Evolutionary conservation across 2,113 vertebrate genomes (phyloP).

Genomic region (Mellivora capensis): DNA sequence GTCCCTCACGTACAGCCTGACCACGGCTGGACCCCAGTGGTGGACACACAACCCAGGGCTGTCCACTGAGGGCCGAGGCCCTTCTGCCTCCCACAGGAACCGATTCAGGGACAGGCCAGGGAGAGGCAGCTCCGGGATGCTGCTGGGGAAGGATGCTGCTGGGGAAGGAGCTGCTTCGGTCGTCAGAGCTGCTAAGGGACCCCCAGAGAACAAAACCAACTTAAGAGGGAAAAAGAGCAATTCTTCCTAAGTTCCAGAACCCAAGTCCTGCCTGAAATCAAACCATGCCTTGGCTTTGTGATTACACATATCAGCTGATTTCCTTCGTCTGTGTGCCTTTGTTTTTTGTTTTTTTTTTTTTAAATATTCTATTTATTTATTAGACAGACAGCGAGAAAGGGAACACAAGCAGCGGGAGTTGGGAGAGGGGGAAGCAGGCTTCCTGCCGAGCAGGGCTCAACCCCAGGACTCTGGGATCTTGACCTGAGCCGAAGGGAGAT

Average conservation of each 20-base stretch:
- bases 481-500: too few relatives aligned
- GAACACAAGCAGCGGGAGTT: too few relatives aligned
- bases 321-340: background rate
- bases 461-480: too few relatives aligned
- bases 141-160: background rate
- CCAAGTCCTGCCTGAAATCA: background rate
- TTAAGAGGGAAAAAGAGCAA: too few relatives aligned
- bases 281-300: accelerated
- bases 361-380: too few relatives aligned
- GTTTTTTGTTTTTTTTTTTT: too few relatives aligned
- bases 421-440: too few relatives aligned
- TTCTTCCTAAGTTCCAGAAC: background rate
- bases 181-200: accelerated
- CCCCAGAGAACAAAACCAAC: background rate
- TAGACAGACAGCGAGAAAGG: too few relatives aligned
- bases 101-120: background rate
- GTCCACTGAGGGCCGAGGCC: background rate
- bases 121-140: background rate
- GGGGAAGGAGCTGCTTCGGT: background rate
- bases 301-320: accelerated
- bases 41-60: background rate
- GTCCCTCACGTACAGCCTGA: background rate
- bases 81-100: background rate
- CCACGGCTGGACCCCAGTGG: background rate
- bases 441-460: too few relatives aligned